Evolutionary conservation across 2,888 invertebrate species (phyloP).

Genomic region (Drosophila lutescens): DNA sequence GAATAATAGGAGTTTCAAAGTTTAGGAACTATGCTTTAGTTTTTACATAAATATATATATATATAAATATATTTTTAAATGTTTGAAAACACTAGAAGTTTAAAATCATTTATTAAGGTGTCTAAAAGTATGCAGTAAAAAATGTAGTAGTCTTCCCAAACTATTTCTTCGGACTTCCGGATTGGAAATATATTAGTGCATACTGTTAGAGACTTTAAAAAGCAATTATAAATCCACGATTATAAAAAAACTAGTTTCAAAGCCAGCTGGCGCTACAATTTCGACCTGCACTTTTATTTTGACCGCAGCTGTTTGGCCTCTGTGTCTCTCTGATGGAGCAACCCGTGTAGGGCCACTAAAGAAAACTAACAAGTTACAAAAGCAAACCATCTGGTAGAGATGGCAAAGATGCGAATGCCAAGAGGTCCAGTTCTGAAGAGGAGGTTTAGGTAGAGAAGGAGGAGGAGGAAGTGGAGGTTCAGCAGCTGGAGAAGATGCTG

Average conservation of each 20-base stretch:
- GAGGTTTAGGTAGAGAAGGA: slow-evolving; percentile 8
- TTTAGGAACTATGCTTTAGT: too few relatives aligned
- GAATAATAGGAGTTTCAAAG: neutral
- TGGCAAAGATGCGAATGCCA: slow-evolving; percentile 18
- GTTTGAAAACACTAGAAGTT: too few relatives aligned
- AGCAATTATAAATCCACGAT: too few relatives aligned
- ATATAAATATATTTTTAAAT: too few relatives aligned
- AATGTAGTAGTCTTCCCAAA: too few relatives aligned
- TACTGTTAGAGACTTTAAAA: too few relatives aligned
- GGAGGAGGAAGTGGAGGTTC: slow-evolving; percentile 13
- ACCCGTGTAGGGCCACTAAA: slow-evolving; percentile 66
- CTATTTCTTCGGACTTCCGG: too few relatives aligned
- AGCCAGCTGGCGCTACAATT: neutral
- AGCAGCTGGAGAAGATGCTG: slow-evolving; percentile 36
- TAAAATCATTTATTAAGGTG: too few relatives aligned
- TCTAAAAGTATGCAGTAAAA: too few relatives aligned
- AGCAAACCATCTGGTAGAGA: slow-evolving; percentile 58
- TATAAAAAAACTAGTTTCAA: neutral
- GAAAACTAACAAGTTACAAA: slow-evolving; percentile 77
- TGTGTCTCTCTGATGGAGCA: slow-evolving; percentile 36
- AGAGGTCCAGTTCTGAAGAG: neutral
- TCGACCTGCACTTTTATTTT: neutral
- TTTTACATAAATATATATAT: too few relatives aligned
- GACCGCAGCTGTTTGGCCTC: slow-evolving; percentile 23
- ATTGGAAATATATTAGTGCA: neutral